Evolutionary conservation across 2,888 invertebrate genomes (phyloP), one percentile per base, ranked within the genome.

Genomic region (Eupeodes latifasciatus): DNA sequence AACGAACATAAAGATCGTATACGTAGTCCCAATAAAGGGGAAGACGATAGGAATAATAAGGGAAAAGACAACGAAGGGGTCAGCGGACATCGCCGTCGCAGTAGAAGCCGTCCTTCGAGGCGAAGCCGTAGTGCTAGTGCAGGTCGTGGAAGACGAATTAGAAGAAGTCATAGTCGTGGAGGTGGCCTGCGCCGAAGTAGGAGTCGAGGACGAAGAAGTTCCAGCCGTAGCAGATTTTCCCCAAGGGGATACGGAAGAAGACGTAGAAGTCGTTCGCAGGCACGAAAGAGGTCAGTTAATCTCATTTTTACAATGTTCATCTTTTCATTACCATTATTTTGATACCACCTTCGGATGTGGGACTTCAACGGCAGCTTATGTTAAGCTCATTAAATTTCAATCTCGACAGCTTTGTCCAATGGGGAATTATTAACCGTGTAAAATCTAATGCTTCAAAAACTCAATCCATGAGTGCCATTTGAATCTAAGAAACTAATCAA

Each of bases 11-110:
- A 36, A 61, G 67, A 82, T 7, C 57, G 76, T 3, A 83, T 47
- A 14, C 81, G 84, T 14, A 92, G 93, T 11, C 84, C 88, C 1
- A 0, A 5, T 2, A 88, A 84, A 14, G 77, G 84, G 2, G 92
- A 61, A 91, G 90, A 90, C 90, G 76, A 91, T 90, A 90, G 91
- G 81, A 90, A 92, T 78, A 90, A 93, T 88, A 91, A 93, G 90
- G 89, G 90, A 10, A 89, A 80, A 53, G 84, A 81, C 11, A 80
- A 67, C 12, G 55, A 75, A 5, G 88, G 89, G 7, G 79, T 86
- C 53, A 85, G 74, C 61, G 85, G 74, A 19, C 72, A 90, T 34
- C 90, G 90, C 64, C 91, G 90, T 81, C 91, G 90, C 14, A 91
- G 91, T 78, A 90, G 91, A 79, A 91, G 91, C 19, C 91, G 91